These are phyloP conservation scores for Drosophila maculinotata DNA, from an alignment of 2,888 invertebrate genomes.

Conservation along the genomic window DNA sequence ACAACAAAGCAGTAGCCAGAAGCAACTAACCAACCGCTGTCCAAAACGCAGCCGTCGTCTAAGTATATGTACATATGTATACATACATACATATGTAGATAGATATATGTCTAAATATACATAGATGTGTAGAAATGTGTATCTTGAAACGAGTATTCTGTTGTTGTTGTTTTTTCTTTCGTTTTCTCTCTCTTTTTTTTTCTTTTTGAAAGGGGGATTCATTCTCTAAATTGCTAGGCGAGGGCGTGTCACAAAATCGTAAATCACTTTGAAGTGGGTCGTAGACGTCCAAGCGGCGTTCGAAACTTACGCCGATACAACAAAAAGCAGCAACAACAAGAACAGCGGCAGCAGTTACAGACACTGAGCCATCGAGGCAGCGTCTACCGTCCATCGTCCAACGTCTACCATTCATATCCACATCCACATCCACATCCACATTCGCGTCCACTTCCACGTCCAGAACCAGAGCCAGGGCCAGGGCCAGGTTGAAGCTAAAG, in stretches of 20 bases:
- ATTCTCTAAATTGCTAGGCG: constrained; percentile 83
- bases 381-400: constrained; percentile 14
- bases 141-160: constrained; percentile 31
- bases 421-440: constrained; percentile 5
- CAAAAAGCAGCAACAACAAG: constrained; percentile 40
- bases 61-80: constrained; percentile 12
- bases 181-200: constrained; percentile 4
- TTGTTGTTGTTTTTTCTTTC: constrained; percentile 9
- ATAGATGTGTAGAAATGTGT: constrained; percentile 3
- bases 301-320: constrained; percentile 68
- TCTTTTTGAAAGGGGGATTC: constrained; percentile 58
- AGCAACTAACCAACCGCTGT: constrained; percentile 31
- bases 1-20: constrained; percentile 28
- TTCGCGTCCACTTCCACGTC: background rate
- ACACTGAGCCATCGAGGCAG: constrained; percentile 25
- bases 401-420: constrained; percentile 33
- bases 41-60: constrained; percentile 22
- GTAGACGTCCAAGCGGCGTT: constrained; percentile 81
- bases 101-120: constrained; percentile 18
- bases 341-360: constrained; percentile 41
- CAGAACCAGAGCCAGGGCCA: constrained; percentile 25
- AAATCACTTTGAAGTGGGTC: constrained; percentile 85
- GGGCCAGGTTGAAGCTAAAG: constrained; percentile 39
- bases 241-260: constrained; percentile 84
- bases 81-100: constrained; percentile 10